Conservation (phyloP, 37 sponge, comb jelly and placozoan genomes). For the Theonella swinhoei region DNA sequence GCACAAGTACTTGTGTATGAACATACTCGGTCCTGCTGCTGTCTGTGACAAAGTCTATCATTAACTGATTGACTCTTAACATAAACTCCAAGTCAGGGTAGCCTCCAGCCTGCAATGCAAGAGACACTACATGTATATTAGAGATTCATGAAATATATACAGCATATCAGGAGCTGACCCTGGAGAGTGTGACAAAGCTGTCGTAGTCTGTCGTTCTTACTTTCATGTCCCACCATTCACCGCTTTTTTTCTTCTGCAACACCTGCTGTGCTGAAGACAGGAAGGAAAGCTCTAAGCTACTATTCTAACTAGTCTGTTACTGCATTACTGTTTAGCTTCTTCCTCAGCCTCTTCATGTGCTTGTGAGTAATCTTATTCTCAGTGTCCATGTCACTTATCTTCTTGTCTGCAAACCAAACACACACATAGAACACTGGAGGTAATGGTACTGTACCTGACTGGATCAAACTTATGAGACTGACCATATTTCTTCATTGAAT, state of each 20-base stretch:
- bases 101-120: constrained; percentile 35
- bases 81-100: constrained; percentile 74
- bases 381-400: constrained; percentile 9
- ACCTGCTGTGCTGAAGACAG: constrained; percentile 21
- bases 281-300: neutral
- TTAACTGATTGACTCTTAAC: constrained; percentile 75
- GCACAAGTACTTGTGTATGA: too few species aligned
- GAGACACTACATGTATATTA: neutral
- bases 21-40: constrained; percentile 65
- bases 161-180: constrained; percentile 14
- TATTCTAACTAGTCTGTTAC: neutral
- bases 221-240: constrained; percentile 58
- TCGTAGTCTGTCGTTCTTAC: constrained; percentile 70
- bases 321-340: constrained; percentile 22
- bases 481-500: constrained; percentile 53
- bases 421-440: too few species aligned
- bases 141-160: neutral
- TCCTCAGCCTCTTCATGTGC: constrained; percentile 44
- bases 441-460: too few species aligned
- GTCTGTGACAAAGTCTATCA: constrained; percentile 77
- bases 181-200: constrained; percentile 45
- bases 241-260: constrained; percentile 31
- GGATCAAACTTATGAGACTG: constrained; percentile 1
- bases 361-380: constrained; percentile 54
- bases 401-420: constrained; percentile 36